Evolutionary conservation across 1,140 invertebrate species (phyloP).

Genomic region (Cherax quadricarinatus): DNA sequence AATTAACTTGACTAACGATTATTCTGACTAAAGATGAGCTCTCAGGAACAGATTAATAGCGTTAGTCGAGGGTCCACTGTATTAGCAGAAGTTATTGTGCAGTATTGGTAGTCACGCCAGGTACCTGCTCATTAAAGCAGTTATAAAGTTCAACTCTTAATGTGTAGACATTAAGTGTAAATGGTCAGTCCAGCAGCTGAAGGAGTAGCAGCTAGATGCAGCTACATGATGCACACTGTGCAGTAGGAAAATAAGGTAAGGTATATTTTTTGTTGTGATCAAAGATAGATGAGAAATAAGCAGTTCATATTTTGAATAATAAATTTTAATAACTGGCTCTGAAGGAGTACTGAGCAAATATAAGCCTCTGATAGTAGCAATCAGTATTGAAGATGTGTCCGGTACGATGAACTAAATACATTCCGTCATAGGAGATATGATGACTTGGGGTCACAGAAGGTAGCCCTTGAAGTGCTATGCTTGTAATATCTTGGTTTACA

Average conservation of each 20-base stretch:
- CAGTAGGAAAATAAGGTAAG: background rate
- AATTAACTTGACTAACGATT: too few relatives aligned
- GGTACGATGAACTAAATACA: background rate
- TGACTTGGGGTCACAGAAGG: background rate
- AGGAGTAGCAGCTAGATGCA: background rate
- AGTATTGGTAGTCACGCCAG: background rate
- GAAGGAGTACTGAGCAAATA: background rate
- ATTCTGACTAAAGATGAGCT: too few relatives aligned
- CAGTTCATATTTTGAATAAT: background rate
- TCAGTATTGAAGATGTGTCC: background rate
- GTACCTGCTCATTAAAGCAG: background rate
- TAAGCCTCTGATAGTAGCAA: background rate
- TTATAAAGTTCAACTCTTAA: background rate
- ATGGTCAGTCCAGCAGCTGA: background rate
- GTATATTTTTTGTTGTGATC: background rate
- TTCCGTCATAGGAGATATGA: background rate
- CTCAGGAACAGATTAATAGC: too few relatives aligned
- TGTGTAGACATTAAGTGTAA: background rate
- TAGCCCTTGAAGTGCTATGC: background rate
- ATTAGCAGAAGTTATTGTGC: background rate
- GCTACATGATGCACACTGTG: background rate
- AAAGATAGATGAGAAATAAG: background rate
- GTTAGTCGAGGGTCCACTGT: too few relatives aligned
- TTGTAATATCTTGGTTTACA: background rate
- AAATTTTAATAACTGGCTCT: background rate